Conservation (phyloP, 2,113 vertebrate genomes). For the Malaclemys terrapin region DNA sequence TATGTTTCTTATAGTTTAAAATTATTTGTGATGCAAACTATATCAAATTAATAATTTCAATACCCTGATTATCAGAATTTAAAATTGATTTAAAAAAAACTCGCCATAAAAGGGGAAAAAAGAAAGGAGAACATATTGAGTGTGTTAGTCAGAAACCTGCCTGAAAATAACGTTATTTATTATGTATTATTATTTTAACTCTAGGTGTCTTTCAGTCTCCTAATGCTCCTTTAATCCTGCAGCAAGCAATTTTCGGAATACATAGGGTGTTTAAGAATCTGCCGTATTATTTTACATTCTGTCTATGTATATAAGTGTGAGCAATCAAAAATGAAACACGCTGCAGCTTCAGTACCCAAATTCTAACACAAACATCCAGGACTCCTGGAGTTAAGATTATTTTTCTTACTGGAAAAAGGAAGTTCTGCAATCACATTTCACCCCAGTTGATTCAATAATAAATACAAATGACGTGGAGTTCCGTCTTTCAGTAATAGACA, state of each 20-base stretch:
- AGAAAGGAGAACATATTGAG: neutral
- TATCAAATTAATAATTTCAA: neutral
- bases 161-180: constrained; percentile 12
- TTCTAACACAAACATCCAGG: constrained; percentile 69
- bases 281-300: constrained; percentile 19
- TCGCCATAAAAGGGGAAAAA: neutral
- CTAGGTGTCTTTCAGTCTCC: neutral
- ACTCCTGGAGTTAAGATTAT: constrained; percentile 75
- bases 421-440: constrained; percentile 76
- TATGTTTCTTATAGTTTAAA: neutral
- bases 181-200: constrained; percentile 26
- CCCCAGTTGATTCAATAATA: constrained; percentile 77
- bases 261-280: constrained; percentile 62
- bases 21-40: neutral
- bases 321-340: constrained; percentile 37
- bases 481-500: constrained; percentile 76
- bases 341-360: constrained; percentile 55
- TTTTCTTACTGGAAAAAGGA: constrained; percentile 76
- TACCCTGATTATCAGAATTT: fast-evolving
- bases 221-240: neutral
- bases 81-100: neutral
- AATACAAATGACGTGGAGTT: constrained; percentile 75
- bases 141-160: neutral
- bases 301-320: constrained; percentile 59
- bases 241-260: constrained; percentile 37